Evolutionary conservation across 2,888 invertebrate genomes (phyloP).

Genomic region (Meghimatium bilineatum): DNA sequence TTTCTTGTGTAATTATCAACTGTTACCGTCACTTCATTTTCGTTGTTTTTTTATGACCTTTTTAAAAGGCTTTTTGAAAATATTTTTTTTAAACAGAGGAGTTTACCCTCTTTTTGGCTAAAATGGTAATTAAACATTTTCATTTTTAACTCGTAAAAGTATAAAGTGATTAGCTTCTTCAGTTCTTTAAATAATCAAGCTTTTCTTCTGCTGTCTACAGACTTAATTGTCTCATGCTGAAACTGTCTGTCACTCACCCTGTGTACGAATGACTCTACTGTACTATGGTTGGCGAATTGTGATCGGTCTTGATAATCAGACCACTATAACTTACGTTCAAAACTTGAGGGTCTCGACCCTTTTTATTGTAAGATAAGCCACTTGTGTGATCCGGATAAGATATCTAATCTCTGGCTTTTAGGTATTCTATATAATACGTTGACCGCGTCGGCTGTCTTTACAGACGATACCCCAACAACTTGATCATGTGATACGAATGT

Average conservation of each 20-base stretch:
- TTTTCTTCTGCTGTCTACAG: background rate
- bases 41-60: no score
- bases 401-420: background rate
- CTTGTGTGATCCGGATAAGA: background rate
- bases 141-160: background rate
- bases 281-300: background rate
- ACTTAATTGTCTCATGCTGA: no score
- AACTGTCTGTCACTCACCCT: no score
- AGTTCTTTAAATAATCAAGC: no score
- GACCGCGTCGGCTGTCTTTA: background rate
- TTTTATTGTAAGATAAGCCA: background rate
- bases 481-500: background rate
- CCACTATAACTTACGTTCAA: background rate
- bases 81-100: no score
- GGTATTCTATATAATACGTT: background rate
- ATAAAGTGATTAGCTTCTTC: background rate
- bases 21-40: no score
- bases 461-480: background rate
- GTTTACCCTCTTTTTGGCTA: no score
- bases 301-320: background rate
- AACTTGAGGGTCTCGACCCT: background rate
- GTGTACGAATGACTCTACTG: no score
- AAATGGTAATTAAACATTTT: no score
- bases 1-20: no score
- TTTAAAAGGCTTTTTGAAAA: no score